Conservation (phyloP, 2,888 invertebrate species). For the Onchidella celtica region DNA sequence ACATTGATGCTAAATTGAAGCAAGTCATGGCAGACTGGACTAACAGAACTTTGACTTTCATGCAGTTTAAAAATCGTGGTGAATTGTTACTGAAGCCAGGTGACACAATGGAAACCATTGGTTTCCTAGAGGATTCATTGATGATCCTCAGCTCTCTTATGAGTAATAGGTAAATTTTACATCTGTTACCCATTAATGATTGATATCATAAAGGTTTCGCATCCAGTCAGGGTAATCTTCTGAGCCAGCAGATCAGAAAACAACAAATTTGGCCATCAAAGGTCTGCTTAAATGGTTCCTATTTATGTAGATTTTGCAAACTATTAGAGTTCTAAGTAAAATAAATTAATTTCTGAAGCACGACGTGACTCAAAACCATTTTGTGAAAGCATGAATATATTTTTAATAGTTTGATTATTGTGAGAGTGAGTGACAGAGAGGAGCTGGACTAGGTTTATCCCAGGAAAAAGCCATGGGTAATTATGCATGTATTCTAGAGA, state of each 20-base stretch:
- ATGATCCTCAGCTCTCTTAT: conserved; percentile 96
- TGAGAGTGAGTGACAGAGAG: not conserved
- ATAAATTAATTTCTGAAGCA: too few relatives aligned
- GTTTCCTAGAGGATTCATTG: conserved; percentile 95
- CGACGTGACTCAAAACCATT: too few relatives aligned
- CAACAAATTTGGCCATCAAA: too few relatives aligned
- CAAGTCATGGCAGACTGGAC: conserved; percentile 97
- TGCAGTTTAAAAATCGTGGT: conserved; percentile 96
- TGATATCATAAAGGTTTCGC: too few relatives aligned
- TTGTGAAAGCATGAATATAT: not conserved
- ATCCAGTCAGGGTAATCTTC: too few relatives aligned
- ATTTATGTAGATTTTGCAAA: too few relatives aligned
- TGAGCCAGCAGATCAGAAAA: too few relatives aligned
- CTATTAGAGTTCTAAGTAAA: too few relatives aligned
- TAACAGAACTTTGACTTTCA: conserved; percentile 91
- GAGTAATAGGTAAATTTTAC: conserved; percentile 90
- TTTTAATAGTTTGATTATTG: not conserved
- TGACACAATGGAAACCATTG: conserved; percentile 96
- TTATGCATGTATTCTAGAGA: too few relatives aligned
- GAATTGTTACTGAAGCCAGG: conserved; percentile 94
- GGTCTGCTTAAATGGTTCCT: too few relatives aligned
- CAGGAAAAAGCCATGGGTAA: too few relatives aligned
- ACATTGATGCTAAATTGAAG: conserved; percentile 96
- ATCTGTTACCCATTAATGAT: too few relatives aligned
- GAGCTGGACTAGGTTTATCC: not conserved